Evolutionary conservation across 1,140 invertebrate genomes (phyloP), one percentile per base, ranked within the genome.

Genomic region (Drosophila nebulosa): DNA sequence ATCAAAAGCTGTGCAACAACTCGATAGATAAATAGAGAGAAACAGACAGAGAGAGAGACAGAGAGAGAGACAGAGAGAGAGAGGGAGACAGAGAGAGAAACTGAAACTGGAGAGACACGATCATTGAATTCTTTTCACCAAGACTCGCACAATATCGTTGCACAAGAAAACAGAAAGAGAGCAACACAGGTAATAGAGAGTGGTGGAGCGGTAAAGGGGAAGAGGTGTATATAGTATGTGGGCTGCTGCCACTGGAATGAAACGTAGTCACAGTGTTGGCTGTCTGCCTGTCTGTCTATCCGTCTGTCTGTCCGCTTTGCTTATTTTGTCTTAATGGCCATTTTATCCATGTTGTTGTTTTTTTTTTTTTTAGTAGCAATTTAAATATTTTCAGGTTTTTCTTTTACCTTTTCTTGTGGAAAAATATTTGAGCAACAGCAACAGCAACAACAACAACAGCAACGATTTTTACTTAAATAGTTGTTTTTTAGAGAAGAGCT

Each of bases 1-100:
- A 86, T 83, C 81, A 83, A 88, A 81, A 88, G 81, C 58, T 81
- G 81, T 86, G 78, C 74, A 76, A 57, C 74, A 76, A 52, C 59
- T 5, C 60, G 27, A 7, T 10, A 42, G 61, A 24, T 55, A 35
- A 9, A 26, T 27, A 14, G 24, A 6, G 14, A 24, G 32, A 32
- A 32, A 46, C 14, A 10, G 7, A 30, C 2, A 30, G 5, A 9
- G 7, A 30, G 26, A 30, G 12, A 26, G 39, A 14, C 51, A 6
- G 14, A 24, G 32, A 32, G 46, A 46, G 7, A 10, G 7, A 30
- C 2, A 30, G 5, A 9, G 7, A 30, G 26, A 30, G 21, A 51
- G 12, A 51, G 3, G 14, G 53, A 69, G 50, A 32, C 64, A 3
- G 36, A 58, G 22, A 22, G 27, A 32, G 62, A 64, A 32, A 30